Conservation (phyloP, 2,888 invertebrate genomes). For the Pyrrhia umbra region DNA sequence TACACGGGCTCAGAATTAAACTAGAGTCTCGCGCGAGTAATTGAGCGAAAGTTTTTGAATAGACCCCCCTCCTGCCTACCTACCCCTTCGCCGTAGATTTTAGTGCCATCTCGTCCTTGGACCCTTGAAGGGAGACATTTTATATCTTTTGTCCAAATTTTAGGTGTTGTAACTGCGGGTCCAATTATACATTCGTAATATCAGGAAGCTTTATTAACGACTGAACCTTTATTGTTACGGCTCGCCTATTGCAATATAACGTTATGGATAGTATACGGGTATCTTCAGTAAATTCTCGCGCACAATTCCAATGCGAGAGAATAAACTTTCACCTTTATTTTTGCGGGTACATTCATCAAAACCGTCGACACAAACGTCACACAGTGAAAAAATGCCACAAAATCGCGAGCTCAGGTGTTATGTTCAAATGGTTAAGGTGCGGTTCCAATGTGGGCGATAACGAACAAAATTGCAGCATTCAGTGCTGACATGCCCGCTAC, state of each 20-base stretch:
- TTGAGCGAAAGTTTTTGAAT: slow-evolving; percentile 69
- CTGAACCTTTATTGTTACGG: slow-evolving; percentile 49
- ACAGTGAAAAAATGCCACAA: slow-evolving; percentile 37
- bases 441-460: slow-evolving; percentile 16
- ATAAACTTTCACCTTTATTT: slow-evolving; percentile 39
- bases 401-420: slow-evolving; percentile 44
- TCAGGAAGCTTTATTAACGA: slow-evolving; percentile 59
- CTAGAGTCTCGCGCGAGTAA: slow-evolving; percentile 64
- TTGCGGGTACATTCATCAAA: slow-evolving; percentile 43
- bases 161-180: slow-evolving; percentile 58
- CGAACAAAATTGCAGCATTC: not conserved
- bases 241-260: slow-evolving; percentile 25
- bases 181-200: slow-evolving; percentile 62
- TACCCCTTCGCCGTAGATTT: slow-evolving; percentile 45
- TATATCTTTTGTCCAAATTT: slow-evolving; percentile 64
- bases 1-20: slow-evolving; percentile 63
- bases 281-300: slow-evolving; percentile 25
- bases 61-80: slow-evolving; percentile 22
- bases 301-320: slow-evolving; percentile 10
- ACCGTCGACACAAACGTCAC: slow-evolving; percentile 34
- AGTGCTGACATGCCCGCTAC: not conserved
- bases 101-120: slow-evolving; percentile 54
- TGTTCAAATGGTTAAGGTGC: slow-evolving; percentile 32
- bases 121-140: slow-evolving; percentile 58
- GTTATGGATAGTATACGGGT: slow-evolving; percentile 14